Evolutionary conservation across 2,888 invertebrate species (phyloP).

Genomic region (Linnaemya vulpina): DNA sequence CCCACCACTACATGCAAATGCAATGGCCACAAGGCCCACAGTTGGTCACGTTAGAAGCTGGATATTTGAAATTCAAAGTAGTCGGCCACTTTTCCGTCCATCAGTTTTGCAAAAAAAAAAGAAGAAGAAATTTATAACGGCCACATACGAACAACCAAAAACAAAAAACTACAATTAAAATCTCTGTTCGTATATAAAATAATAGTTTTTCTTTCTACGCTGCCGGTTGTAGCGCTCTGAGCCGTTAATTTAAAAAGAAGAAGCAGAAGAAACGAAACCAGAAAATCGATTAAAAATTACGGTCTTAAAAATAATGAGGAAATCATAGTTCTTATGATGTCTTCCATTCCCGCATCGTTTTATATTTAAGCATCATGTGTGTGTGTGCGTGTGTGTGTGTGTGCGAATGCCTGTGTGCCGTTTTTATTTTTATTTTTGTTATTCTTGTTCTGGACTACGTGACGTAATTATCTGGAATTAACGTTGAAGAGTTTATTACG

Average conservation of each 20-base stretch:
- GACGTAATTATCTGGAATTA: slow-evolving; percentile 63
- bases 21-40: slow-evolving; percentile 16
- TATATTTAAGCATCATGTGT: slow-evolving; percentile 3
- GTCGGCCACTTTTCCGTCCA: slow-evolving; percentile 50
- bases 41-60: slow-evolving; percentile 28
- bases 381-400: not conserved
- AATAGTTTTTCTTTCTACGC: slow-evolving; percentile 37
- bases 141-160: slow-evolving; percentile 4
- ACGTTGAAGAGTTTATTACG: slow-evolving; percentile 37
- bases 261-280: slow-evolving; percentile 1
- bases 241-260: slow-evolving; percentile 1
- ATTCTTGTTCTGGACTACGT: slow-evolving; percentile 51
- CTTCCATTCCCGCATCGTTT: slow-evolving; percentile 10
- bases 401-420: not conserved
- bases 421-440: not conserved
- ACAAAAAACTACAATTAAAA: slow-evolving; percentile 58
- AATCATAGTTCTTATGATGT: slow-evolving; percentile 35
- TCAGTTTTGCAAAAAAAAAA: not conserved
- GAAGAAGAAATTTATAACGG: not conserved
- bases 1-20: not conserved
- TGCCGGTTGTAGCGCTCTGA: slow-evolving; percentile 23
- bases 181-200: slow-evolving; percentile 58
- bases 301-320: slow-evolving; percentile 51
- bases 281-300: slow-evolving; percentile 64
- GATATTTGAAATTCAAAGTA: slow-evolving; percentile 54